Conservation (phyloP, 1,140 invertebrate genomes). For the Luehdorfia chinensis region DNA sequence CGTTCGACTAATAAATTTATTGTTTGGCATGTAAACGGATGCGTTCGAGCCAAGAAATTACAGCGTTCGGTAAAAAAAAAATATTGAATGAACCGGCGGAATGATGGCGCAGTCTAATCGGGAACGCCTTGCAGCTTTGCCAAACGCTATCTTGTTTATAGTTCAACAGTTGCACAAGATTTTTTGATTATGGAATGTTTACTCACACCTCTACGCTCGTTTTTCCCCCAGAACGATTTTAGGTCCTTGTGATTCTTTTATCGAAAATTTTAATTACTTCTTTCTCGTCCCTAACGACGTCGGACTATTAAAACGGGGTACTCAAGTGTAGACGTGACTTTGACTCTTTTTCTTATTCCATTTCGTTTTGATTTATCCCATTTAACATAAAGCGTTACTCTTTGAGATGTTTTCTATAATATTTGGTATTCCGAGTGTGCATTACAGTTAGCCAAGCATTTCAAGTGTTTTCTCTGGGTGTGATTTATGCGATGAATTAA, state of each 20-base stretch:
- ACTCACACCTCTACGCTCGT: conserved; percentile 31
- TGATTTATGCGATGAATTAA: conserved; percentile 50
- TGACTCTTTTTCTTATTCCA: conserved; percentile 40
- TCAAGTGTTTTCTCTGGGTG: conserved; percentile 43
- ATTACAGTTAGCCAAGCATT: conserved; percentile 31
- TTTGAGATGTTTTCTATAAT: conserved; percentile 19
- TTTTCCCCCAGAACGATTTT: no score
- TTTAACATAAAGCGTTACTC: conserved; percentile 31
- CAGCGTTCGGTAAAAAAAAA: conserved; percentile 73
- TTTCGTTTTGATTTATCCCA: conserved; percentile 43
- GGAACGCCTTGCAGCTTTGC: conserved; percentile 52
- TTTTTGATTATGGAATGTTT: conserved; percentile 55
- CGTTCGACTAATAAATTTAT: conserved; percentile 75
- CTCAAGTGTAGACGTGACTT: conserved; percentile 63
- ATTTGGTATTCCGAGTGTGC: conserved; percentile 32
- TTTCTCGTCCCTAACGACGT: conserved; percentile 59
- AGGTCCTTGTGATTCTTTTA: conserved; percentile 41
- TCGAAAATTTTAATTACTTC: conserved; percentile 67
- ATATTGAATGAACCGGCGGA: conserved; percentile 73
- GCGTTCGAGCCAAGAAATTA: conserved; percentile 77
- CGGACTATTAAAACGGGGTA: conserved; percentile 54
- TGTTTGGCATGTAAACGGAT: conserved; percentile 77
- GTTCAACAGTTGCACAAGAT: conserved; percentile 53
- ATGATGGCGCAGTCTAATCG: conserved; percentile 68
- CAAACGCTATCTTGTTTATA: conserved; percentile 65